phyloP scores from a whole-genome alignment of 1,140 invertebrate species.

The Brachionus sp. region DNA sequence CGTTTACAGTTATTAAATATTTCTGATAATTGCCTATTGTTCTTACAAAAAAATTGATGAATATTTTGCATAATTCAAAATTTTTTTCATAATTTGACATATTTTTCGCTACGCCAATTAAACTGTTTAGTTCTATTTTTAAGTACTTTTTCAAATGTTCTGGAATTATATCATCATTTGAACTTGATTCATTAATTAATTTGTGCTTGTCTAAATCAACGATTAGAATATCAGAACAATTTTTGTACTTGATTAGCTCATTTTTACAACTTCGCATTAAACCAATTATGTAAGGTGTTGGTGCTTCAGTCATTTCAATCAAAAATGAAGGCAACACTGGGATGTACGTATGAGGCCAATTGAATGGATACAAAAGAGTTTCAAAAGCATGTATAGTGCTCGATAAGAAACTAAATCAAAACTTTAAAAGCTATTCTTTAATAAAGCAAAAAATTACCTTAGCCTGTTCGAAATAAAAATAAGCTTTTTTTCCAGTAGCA shows the following conservation, averaged over 20 bases:
- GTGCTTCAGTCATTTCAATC: constrained; percentile 69
- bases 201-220: constrained; percentile 48
- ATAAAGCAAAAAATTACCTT: background rate
- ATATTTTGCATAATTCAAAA: constrained; percentile 28
- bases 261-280: constrained; percentile 61
- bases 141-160: constrained; percentile 62
- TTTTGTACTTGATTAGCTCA: constrained; percentile 50
- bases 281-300: constrained; percentile 72
- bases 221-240: constrained; percentile 56
- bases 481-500: constrained; percentile 13
- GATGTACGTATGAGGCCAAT: constrained; percentile 75
- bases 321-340: constrained; percentile 70
- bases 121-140: constrained; percentile 62
- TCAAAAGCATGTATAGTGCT: constrained; percentile 71
- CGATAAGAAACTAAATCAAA: constrained; percentile 60
- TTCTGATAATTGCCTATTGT: background rate
- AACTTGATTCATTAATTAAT: constrained; percentile 59
- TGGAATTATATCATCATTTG: constrained; percentile 67
- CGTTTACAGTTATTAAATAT: background rate
- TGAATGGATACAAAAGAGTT: constrained; percentile 73
- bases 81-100: constrained; percentile 50
- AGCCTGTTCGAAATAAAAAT: constrained; percentile 31
- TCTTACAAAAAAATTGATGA: constrained; percentile 25
- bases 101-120: constrained; percentile 65
- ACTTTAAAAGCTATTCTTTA: background rate